Base-by-base conservation (phyloP, 2,888 invertebrate genomes). In the Philopedon plagiatum region DNA sequence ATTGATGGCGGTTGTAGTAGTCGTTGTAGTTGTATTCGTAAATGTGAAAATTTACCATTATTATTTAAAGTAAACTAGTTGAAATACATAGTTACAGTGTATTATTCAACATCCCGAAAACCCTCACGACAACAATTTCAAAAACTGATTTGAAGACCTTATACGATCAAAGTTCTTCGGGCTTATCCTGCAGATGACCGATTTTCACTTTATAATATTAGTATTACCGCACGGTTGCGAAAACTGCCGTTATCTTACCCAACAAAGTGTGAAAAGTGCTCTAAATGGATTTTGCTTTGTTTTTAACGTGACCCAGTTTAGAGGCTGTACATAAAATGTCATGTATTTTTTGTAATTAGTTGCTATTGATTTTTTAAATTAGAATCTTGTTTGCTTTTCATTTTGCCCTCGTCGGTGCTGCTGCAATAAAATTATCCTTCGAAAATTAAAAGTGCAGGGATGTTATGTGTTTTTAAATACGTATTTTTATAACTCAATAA, bases 341-440 rank as follows among this genome's bases (percentile, higher is more conserved):
- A 29, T 63, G 37, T 32, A 51, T 63, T 63, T 63, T 63, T 49
- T 51, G 62, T 51, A 63, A 63, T 63, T 63, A 63, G 62, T 49
- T 51, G 2, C 37, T 63, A 63, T 63, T 63, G 62, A 63, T 63
- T 63, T 63, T 63, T 37, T 46, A 32, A 49, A 51, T 23, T 63
- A 34, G 51, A 63, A 19, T 34, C 26, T 49, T 62, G 62, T 62
- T 62, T 63, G 32, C 23, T 19, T 63, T 63, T 19, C 13, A 9
- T 23, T 49, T 26, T 26, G 13, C 13, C n/a, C 49, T 13, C 49
- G 26, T 49, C 7, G 21, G n/a, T n/a, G n/a, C 13, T 49, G 49
- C 26, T 26, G 26, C 13, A 49, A 49, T 26, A 26, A 49, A 49
- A 49, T 49, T 49, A 49, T 13, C 26, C 26, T 0, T 23, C 5